Conservation (phyloP, 2,888 invertebrate genomes). For the Brachyptera risi region DNA sequence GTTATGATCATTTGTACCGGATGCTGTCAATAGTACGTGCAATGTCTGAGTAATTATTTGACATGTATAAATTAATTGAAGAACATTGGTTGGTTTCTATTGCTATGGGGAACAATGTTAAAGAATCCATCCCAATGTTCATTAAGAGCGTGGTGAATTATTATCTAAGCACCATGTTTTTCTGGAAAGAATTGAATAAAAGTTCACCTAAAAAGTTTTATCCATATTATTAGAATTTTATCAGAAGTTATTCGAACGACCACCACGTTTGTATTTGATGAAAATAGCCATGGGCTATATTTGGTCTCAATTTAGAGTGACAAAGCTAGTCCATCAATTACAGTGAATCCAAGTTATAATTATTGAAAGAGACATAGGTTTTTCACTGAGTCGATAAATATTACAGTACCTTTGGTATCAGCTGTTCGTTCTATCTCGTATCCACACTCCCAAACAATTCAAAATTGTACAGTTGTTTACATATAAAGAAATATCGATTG, state of each 20-base stretch:
- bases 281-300: too few relatives aligned
- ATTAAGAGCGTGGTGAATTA: not conserved
- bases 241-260: constrained; percentile 8
- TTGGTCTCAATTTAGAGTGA: not conserved
- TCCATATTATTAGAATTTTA: too few relatives aligned
- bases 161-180: too few relatives aligned
- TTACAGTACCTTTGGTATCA: constrained; percentile 21
- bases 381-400: constrained; percentile 6
- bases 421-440: constrained; percentile 9
- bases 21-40: too few relatives aligned
- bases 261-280: constrained; percentile 5
- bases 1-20: too few relatives aligned
- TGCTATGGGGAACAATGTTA: constrained; percentile 12
- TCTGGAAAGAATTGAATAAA: too few relatives aligned
- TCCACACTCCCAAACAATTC: constrained; percentile 10
- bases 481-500: not conserved
- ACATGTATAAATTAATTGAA: too few relatives aligned
- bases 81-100: constrained; percentile 12
- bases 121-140: constrained; percentile 13
- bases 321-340: not conserved
- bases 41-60: too few relatives aligned
- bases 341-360: constrained; percentile 4
- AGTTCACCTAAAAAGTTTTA: too few relatives aligned
- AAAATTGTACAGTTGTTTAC: not conserved
- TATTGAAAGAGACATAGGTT: constrained; percentile 6